phyloP scores from a whole-genome alignment of 2,113 vertebrate genomes.

The Phaetusa simplex region DNA sequence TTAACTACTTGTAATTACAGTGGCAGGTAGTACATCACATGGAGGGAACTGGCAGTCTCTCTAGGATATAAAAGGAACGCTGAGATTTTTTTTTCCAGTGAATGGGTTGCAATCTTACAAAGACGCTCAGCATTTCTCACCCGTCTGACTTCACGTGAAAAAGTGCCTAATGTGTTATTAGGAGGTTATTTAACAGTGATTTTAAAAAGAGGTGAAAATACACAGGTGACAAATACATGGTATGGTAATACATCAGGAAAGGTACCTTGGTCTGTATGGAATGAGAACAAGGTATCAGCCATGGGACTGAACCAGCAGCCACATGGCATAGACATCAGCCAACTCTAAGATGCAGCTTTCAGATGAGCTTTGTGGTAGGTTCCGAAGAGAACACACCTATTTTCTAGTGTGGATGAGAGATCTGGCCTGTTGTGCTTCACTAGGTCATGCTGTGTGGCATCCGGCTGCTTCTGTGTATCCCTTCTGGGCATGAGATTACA shows the following conservation, averaged over 20 bases:
- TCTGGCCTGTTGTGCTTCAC: neutral
- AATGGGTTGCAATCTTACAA: neutral
- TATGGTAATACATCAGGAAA: neutral
- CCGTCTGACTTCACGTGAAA: rapidly evolving
- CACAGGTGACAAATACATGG: neutral
- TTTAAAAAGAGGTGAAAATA: neutral
- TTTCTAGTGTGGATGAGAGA: neutral
- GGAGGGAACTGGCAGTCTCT: neutral
- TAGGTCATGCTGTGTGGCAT: neutral
- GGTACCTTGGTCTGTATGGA: neutral
- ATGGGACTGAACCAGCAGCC: neutral
- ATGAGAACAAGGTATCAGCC: neutral
- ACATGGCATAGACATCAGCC: rapidly evolving
- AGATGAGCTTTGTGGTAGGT: neutral
- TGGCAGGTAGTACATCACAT: neutral
- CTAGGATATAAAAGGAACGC: neutral
- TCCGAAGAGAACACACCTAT: neutral
- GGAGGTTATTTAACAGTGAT: neutral
- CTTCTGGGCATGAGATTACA: neutral
- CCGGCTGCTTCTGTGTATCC: neutral
- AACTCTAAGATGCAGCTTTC: neutral
- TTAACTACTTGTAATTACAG: neutral
- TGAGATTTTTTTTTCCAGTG: neutral
- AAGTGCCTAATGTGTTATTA: neutral
- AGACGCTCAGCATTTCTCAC: neutral